phyloP scores from a whole-genome alignment of 2,113 vertebrate species.

The Misgurnus anguillicaudatus region DNA sequence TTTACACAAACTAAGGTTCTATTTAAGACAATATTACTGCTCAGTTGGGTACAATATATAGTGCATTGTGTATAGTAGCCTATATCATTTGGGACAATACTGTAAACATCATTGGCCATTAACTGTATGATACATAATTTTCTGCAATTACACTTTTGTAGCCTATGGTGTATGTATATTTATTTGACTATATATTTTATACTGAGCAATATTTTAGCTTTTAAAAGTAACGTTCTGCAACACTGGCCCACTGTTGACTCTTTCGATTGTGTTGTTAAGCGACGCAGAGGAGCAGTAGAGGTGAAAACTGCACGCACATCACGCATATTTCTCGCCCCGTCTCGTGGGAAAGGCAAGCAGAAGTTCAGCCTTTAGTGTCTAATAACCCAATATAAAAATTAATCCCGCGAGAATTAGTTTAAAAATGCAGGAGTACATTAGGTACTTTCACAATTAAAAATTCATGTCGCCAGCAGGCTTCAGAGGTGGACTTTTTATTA shows the following conservation, averaged over 20 bases:
- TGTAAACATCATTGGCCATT: no score
- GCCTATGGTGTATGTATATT: no score
- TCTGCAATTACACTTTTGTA: no score
- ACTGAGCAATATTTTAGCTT: no score
- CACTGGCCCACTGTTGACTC: background rate
- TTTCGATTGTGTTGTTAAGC: background rate
- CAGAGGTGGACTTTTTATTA: slow-evolving; percentile 67
- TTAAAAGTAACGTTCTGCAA: no score
- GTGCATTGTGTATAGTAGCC: no score
- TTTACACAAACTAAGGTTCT: no score
- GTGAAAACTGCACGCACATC: background rate
- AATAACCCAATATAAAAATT: slow-evolving; percentile 66
- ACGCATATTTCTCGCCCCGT: slow-evolving; percentile 22
- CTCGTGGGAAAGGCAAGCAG: slow-evolving; percentile 24
- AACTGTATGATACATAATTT: no score
- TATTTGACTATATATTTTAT: no score
- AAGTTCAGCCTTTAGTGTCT: slow-evolving; percentile 62
- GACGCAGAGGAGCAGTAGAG: background rate
- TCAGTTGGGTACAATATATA: no score
- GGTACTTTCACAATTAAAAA: slow-evolving; percentile 67
- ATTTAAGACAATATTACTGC: no score
- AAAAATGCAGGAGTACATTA: slow-evolving; percentile 62
- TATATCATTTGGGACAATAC: no score
- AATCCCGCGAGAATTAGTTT: slow-evolving; percentile 61
- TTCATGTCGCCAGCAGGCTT: slow-evolving; percentile 61